Evolutionary conservation across 1,140 invertebrate genomes (phyloP).

Genomic region (Leguminivora glycinivorella): DNA sequence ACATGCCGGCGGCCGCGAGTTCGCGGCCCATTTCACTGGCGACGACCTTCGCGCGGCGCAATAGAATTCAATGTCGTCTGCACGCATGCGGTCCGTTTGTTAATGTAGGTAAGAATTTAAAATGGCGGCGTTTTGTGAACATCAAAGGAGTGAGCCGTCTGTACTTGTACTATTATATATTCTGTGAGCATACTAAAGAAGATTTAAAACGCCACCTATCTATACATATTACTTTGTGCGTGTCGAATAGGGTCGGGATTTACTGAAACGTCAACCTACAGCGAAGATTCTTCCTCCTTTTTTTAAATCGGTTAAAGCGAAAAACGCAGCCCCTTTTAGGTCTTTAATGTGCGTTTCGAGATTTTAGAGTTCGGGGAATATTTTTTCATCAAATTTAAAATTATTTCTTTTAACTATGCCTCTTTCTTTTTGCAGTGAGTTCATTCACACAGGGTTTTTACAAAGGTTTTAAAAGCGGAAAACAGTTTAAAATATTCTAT

Average conservation of each 20-base stretch:
- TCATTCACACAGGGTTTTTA: not conserved
- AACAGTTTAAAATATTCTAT: not conserved
- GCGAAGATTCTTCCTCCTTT: not conserved
- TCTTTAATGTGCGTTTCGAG: not conserved
- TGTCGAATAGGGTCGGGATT: not conserved
- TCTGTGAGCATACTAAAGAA: too few relatives aligned
- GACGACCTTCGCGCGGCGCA: too few relatives aligned
- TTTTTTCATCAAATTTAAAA: not conserved
- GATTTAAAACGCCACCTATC: too few relatives aligned
- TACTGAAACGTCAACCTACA: not conserved
- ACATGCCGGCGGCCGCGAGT: too few relatives aligned
- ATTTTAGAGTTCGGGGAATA: not conserved
- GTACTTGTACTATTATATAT: too few relatives aligned
- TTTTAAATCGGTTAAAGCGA: slow-evolving; percentile 1
- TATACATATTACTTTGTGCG: not conserved
- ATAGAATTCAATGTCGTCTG: too few relatives aligned
- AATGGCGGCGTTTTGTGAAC: too few relatives aligned
- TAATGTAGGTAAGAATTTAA: too few relatives aligned
- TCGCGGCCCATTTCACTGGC: too few relatives aligned
- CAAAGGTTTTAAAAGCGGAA: not conserved
- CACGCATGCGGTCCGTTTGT: too few relatives aligned
- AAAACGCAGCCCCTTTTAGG: not conserved
- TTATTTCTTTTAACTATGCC: not conserved
- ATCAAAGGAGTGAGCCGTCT: too few relatives aligned
- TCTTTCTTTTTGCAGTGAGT: not conserved